Evolutionary conservation across 1,140 invertebrate genomes (phyloP), one percentile per base, ranked within the genome.

Genomic region (Leptinotarsa undecemlineata): DNA sequence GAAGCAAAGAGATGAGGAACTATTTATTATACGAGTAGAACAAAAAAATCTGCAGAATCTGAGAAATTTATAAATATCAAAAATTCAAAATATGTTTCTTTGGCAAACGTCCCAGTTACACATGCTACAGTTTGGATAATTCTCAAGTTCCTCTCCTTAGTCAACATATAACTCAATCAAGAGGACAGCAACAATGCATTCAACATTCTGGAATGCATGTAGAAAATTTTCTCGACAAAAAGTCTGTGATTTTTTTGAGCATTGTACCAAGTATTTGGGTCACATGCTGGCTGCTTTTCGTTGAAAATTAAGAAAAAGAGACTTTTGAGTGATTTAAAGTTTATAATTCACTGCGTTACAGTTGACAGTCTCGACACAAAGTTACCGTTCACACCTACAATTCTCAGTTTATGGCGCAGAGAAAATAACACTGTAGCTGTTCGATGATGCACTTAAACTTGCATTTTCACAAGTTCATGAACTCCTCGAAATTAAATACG

Each of bases 221-320:
- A 57, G n/a, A n/a, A 57, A 6, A 17, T 5, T 1, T 19, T 57
- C 4, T 17, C 51, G n/a, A 57, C 51, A 57, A 57, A 6, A 57
- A 57, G 15, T 17, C 15, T 57, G 51, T 19, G 8, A 63, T 17
- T 23, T 67, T 33, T 67, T 67, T 67, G n/a, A 33, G 64, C n/a
- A 42, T 67, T 26, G 19, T 14, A 11, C 20, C 20, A 26, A 67
- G 20, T 67, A 67, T 67, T 67, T 67, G 64, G 64, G 64, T 67
- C 64, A 67, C 64, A 67, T 67, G 26, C 64, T 67, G 13, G 13
- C 19, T 42, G 3, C 8, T 15, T 67, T 67, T 23, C 23, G 42
- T 67, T 67, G 20, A n/a, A n/a, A 42, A 42, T 33, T 0, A 19
- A 42, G 42, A 42, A 26, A 14, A 67, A 23, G n/a, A 67, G 14